Base-by-base conservation (phyloP, 2,888 invertebrate genomes). In the Pachymerium ferrugineum region DNA sequence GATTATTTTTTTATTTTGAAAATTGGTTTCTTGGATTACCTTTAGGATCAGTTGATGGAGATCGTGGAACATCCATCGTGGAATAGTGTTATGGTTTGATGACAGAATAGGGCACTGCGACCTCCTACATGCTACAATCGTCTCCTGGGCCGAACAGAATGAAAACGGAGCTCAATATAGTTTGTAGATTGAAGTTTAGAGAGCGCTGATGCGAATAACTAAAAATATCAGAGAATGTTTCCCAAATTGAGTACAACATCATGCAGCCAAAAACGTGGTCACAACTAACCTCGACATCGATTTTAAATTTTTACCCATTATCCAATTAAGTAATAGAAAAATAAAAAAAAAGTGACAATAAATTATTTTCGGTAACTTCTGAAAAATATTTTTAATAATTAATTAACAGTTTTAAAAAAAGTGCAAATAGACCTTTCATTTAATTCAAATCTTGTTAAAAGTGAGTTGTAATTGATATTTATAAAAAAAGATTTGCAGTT, bases 71-170 rank as follows among this genome's bases (percentile, higher is more conserved):
- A 19, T 54, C 47, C 47, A 54, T 54, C 47, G 16, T 54, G 19
- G 16, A 54, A 54, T 22, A 8, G 47, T 54, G 47, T 54, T 54
- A 54, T 12, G 47, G 47, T 30, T 68, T 68, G 68, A 31, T 68
- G 68, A 68, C 68, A 68, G 68, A 68, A 68, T 68, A 68, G 68
- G 68, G 68, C 68, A 68, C 68, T 67, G 30, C 28, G 29, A 31
- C 1, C 14, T 28, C 38, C n/a, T 16, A 8, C 47, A 54, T 54
- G 47, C 22, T 54, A 54, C 47, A 54, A 54, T 16, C 47, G 19
- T 19, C 47, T 54, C 19, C 47, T 54, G 47, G 19, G 47, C 47
- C 47, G 22, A 54, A 22, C 19, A 54, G 22, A 54, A 54, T 54
- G 47, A 54, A 54, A 22, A 54, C 47, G 47, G 47, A 22, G 22